A percentile compares a stretch with the other conserved stretches of the same genome.
phyloP scores from a whole-genome alignment of 2,797 vertebrate genomes.

The Brachyrhaphis roseni region DNA sequence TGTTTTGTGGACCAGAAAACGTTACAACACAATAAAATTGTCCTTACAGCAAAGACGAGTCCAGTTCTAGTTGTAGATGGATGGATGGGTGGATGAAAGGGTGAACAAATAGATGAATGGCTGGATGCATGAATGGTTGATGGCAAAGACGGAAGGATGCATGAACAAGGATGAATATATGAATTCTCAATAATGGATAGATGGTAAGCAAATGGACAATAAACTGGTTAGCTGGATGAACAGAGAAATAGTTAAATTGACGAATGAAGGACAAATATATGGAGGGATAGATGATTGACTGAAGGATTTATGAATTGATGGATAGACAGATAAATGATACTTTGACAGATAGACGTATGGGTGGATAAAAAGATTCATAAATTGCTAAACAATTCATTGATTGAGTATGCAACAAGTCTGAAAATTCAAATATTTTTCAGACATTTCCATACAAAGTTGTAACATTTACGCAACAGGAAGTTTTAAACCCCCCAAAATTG shows the following conservation, averaged over 20 bases:
- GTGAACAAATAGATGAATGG: neutral
- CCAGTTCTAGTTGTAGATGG: neutral
- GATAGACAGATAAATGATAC: neutral
- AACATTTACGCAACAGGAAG: neutral
- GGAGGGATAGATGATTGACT: no score
- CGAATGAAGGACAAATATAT: neutral
- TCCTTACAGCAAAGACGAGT: neutral
- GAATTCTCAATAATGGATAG: neutral
- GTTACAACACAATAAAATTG: slow-evolving; percentile 44
- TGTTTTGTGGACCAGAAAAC: slow-evolving; percentile 51
- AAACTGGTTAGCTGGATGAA: neutral
- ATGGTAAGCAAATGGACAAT: neutral
- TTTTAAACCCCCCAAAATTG: neutral
- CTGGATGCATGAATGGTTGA: neutral
- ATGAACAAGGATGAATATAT: neutral
- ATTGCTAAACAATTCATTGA: neutral
- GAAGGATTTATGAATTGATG: neutral
- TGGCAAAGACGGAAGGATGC: neutral
- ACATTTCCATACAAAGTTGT: neutral
- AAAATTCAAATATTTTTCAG: neutral
- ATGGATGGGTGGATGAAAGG: neutral
- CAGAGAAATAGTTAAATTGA: neutral
- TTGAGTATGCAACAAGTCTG: neutral
- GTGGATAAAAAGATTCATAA: neutral
- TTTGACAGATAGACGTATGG: neutral